Evolutionary conservation across 1,140 invertebrate genomes (phyloP), one percentile per base, ranked within the genome.

Genomic region (Ylistrum balloti): DNA sequence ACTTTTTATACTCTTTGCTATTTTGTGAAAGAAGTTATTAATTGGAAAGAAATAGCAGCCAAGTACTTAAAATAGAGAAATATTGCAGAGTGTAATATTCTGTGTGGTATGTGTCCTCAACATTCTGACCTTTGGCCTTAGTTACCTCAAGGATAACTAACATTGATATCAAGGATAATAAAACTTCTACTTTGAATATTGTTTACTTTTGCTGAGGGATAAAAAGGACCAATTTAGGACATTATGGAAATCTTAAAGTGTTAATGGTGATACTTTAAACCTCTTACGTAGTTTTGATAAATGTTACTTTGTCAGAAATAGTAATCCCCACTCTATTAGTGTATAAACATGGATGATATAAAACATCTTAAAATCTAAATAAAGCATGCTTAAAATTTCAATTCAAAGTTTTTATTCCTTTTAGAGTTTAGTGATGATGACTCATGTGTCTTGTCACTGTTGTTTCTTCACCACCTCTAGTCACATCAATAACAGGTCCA

Each of bases 11-110:
- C 56, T 74, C n/a, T 74, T 74, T 74, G 56, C 22, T 74, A 74
- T 74, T 74, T 74, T 17, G 9, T 74, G 17, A 74, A 74, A 74
- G 56, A n/a, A 74, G 56, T 17, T 74, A 74, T 74, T 74, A 74
- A 74, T 74, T 74, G 28, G 56, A 74, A 74, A 74, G 56, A 74
- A 74, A 74, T 74, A 74, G 28, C 28, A 74, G 56, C 28, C 56
- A 74, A n/a, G 56, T 74, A 74, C 56, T 74, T 74, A 74, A 74
- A 74, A 74, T n/a, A 28, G 56, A 74, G 56, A 74, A 74, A 74
- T 74, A 74, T 28, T 74, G 56, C 22, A 74, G 56, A 74, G 11
- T 11, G n/a, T 28, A 28, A 17, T 5, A 74, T 13, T 74, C 1
- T 74, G 56, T 74, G 56, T 74, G 56, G 56, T 74, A 3, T 17